Evolutionary conservation across 2,113 vertebrate genomes (phyloP), one percentile per base, ranked within the genome.

Genomic region (Melanotaenia duboulayi): DNA sequence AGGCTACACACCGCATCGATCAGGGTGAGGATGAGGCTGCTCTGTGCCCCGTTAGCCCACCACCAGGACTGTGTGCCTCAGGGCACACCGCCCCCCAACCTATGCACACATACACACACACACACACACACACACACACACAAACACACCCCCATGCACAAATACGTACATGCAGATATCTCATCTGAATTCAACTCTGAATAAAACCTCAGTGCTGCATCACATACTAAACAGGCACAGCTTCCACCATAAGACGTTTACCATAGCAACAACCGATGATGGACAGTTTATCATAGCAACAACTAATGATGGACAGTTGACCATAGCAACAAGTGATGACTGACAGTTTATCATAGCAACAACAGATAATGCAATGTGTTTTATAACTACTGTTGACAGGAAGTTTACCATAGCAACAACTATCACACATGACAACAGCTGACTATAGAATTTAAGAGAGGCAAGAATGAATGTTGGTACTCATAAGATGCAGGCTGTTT

Each of bases 181-280:
- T 88, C 69, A 92, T 92, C 83, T 86, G 80, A 79, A 90, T 87
- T 87, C 86, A 87, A 81, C 51, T 58, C 64, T 44, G 72, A 75
- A 51, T 63, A 14, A 48, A n/a, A 54, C 67, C 37, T 57, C 35
- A 3, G 44, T 25, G 59, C 72, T 80, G 74, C 68, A 8, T 23
- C 68, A 83, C 84, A 91, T 87, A 87, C 67, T 84, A 85, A 91
- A 78, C 62, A 78, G 76, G 50, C 54, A 74, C 19, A 22, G 28
- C 32, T 50, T 55, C 13, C 35, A 58, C 68, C 37, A 32, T 54
- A 42, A 49, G 60, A 72, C 63, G 42, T 4, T 54, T 19, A 66
- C 71, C 46, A 71, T 71, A 82, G 64, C 68, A 77, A 16, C 62
- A 55, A 42, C 71, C 40, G 39, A 79, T 32, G 10, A 12, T 23